Evolutionary conservation across 92 coral and sea anemone genomes (phyloP).

Genomic region (Meandrina meandrites): DNA sequence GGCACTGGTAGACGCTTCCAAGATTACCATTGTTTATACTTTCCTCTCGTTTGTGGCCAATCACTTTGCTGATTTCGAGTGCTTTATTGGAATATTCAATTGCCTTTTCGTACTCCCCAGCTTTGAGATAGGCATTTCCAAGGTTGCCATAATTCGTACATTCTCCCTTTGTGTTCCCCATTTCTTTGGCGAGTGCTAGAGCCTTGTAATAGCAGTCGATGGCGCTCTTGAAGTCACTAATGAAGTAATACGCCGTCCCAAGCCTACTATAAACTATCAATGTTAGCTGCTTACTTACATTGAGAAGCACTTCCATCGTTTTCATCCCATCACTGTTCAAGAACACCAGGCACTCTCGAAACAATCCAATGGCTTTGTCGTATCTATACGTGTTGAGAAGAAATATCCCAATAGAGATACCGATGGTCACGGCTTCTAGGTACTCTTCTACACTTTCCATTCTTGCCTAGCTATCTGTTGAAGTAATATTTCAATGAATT

Average conservation of each 20-base stretch:
- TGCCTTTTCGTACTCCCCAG: not conserved
- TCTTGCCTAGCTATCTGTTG: not conserved
- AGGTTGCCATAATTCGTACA: constrained; percentile 5
- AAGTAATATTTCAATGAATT: not conserved
- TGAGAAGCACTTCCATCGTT: not conserved
- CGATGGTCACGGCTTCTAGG: not conserved
- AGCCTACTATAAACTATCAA: not conserved
- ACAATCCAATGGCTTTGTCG: not conserved
- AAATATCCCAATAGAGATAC: not conserved
- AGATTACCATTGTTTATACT: not conserved
- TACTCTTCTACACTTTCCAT: not conserved
- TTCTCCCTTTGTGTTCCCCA: not conserved
- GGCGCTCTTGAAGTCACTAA: not conserved
- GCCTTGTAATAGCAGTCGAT: not conserved
- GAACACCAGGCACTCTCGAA: not conserved
- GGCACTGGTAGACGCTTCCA: not conserved
- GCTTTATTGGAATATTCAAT: not conserved
- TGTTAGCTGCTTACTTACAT: not conserved
- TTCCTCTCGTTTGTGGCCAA: not conserved
- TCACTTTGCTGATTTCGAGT: not conserved
- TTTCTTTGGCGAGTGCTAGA: not conserved
- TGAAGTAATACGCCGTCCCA: constrained; percentile 9
- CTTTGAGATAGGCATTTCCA: not conserved
- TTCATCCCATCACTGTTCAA: not conserved
- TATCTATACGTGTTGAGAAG: not conserved